A percentile compares a stretch with the other conserved stretches of the same genome.
These are phyloP conservation scores for Gymnocheta viridis DNA, from an alignment of 2,888 invertebrate genomes.

Conservation along the genomic window DNA sequence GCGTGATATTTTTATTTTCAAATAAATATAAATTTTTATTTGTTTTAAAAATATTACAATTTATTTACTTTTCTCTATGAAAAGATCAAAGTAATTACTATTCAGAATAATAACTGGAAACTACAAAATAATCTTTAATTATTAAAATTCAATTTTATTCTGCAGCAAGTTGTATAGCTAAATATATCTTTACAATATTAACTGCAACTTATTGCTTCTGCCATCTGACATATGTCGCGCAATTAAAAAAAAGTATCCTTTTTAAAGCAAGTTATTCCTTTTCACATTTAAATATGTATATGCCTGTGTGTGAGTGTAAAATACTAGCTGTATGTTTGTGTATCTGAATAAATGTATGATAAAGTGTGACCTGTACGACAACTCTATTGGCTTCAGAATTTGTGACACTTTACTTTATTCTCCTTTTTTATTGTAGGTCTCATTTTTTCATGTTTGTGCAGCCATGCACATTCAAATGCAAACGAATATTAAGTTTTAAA, in stretches of 20 bases:
- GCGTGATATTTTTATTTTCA: no score
- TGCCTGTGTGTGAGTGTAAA: background rate
- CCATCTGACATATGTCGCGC: slow-evolving; percentile 50
- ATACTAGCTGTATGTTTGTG: background rate
- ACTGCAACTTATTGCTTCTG: background rate
- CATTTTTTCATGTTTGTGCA: background rate
- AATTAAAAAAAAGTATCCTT: slow-evolving; percentile 12
- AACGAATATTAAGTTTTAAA: slow-evolving; percentile 57
- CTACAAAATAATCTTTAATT: no score
- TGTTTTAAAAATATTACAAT: no score
- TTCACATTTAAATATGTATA: background rate
- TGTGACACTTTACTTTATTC: slow-evolving; percentile 62
- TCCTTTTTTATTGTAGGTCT: slow-evolving; percentile 28
- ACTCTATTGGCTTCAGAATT: slow-evolving; percentile 68
- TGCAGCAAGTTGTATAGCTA: background rate
- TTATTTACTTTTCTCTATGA: no score
- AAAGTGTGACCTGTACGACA: slow-evolving; percentile 66
- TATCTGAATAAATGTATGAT: slow-evolving; percentile 38
- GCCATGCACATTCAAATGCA: slow-evolving; percentile 33
- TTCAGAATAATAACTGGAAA: no score
- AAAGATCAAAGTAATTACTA: no score
- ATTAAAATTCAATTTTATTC: no score
- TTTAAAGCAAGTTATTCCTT: background rate
- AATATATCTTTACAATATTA: background rate
- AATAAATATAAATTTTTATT: no score